Evolutionary conservation across 2,797 vertebrate genomes (phyloP), one percentile per base, ranked within the genome.

Genomic region (Hippopotamyrus pictus): DNA sequence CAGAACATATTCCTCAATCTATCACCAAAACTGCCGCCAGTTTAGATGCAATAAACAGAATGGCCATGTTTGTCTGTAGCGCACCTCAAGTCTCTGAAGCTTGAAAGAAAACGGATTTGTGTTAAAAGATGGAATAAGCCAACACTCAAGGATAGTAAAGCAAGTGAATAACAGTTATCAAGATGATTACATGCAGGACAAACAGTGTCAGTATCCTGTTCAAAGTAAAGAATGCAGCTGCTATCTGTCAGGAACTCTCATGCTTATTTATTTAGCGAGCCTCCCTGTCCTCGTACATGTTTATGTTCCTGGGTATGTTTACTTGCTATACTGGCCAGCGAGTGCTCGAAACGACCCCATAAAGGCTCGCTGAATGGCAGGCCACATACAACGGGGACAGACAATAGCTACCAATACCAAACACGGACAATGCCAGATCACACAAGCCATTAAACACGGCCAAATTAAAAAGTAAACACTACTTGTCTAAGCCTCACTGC

Each of bases 271-370:
- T 73, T 89, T 86, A 86, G 57, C 19, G 9, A n/a, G 17, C 22
- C 44, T 62, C 59, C 48, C 46, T 12, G 29, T 41, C 88, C 88
- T 86, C 53, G 46, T 51, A 51, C 62, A 41, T 69, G 83, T 89
- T 89, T 89, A 69, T 29, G 53, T 51, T 86, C 82, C 59, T 86
- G 33, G 57, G 82, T 4, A n/a, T 89, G 79, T 89, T 86, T 89
- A 69, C 82, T 59, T 25, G 33, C 83, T 37, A 48, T 22, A 12
- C 86, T 83, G 33, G n/a, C 82, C 14, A 44, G 48, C 7, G 7
- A 12, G 41, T 3, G 46, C 14, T 19, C 11, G 3, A 85, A 48
- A 59, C 44, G 82, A 69, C 41, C 83, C 88, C 82, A 59, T 85
- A 41, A 69, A 85, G 44, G 37, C 59, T 69, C 17, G 84, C 44